phyloP scores from a whole-genome alignment of 30 jellyfish, hydroid and myxozoan species.

The Nemopilema nomurai region DNA sequence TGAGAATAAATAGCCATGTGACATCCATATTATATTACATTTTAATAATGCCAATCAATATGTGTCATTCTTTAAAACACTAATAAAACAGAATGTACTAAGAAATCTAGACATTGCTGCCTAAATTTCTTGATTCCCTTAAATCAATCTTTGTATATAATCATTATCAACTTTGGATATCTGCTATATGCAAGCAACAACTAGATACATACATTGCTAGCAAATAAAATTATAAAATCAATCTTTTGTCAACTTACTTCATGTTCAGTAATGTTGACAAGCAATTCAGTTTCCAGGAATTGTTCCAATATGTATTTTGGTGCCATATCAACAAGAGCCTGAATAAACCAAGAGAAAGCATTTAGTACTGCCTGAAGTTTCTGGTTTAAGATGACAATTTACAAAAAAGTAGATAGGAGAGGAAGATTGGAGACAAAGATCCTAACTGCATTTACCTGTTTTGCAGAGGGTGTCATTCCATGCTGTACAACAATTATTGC shows the following conservation, averaged over 20 bases:
- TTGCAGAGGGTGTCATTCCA: slow-evolving; percentile 99
- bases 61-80: no score
- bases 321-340: slow-evolving; percentile 99
- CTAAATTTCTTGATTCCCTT: no score
- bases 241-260: slow-evolving; percentile 51
- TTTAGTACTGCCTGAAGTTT: no score
- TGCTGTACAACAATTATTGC: slow-evolving; percentile 96
- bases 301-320: slow-evolving; percentile 96
- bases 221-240: no score
- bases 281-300: slow-evolving; percentile 90
- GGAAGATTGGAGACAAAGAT: not conserved
- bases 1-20: not conserved
- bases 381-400: no score
- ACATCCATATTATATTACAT: not conserved
- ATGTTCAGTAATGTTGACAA: slow-evolving; percentile 94
- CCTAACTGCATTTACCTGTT: no score
- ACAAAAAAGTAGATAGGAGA: not conserved
- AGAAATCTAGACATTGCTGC: no score
- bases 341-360: not conserved
- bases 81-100: no score
- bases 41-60: not conserved
- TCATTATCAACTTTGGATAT: no score
- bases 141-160: no score
- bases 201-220: no score
- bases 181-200: no score